These are phyloP conservation scores for Cetonia aurata DNA, from an alignment of 2,888 invertebrate species.

Conservation along the genomic window DNA sequence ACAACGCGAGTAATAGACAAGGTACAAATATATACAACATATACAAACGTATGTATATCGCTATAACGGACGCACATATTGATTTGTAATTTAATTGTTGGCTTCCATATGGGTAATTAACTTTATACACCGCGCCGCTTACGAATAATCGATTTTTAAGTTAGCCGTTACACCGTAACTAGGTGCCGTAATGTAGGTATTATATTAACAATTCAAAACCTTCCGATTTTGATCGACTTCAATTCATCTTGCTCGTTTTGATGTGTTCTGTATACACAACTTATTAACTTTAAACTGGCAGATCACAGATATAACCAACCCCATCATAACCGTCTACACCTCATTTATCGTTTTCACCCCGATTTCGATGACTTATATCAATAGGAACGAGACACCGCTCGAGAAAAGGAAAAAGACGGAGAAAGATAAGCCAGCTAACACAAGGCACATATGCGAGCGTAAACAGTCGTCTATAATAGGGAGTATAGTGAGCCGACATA, in stretches of 20 bases:
- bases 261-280: too few species aligned
- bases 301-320: slow-evolving; percentile 1
- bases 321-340: slow-evolving; percentile 21
- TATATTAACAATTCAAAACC: slow-evolving; percentile 1
- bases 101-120: slow-evolving; percentile 39
- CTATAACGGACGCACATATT: slow-evolving; percentile 12
- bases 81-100: slow-evolving; percentile 38
- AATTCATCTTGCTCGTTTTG: too few species aligned
- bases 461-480: too few species aligned
- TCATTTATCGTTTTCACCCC: slow-evolving; percentile 29
- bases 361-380: background rate
- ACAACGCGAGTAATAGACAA: slow-evolving; percentile 9
- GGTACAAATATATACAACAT: background rate
- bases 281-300: too few species aligned
- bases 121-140: slow-evolving; percentile 7
- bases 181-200: too few species aligned
- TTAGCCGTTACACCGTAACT: too few species aligned
- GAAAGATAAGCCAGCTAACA: background rate
- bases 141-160: too few species aligned
- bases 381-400: background rate
- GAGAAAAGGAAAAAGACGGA: background rate
- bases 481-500: slow-evolving; percentile 16
- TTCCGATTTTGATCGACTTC: background rate
- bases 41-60: slow-evolving; percentile 2
- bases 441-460: background rate